Percentiles rank a stretch among this genome's conserved stretches.
Evolutionary conservation across 1,140 invertebrate species (phyloP).

Genomic region (Tetramorium simillimum): DNA sequence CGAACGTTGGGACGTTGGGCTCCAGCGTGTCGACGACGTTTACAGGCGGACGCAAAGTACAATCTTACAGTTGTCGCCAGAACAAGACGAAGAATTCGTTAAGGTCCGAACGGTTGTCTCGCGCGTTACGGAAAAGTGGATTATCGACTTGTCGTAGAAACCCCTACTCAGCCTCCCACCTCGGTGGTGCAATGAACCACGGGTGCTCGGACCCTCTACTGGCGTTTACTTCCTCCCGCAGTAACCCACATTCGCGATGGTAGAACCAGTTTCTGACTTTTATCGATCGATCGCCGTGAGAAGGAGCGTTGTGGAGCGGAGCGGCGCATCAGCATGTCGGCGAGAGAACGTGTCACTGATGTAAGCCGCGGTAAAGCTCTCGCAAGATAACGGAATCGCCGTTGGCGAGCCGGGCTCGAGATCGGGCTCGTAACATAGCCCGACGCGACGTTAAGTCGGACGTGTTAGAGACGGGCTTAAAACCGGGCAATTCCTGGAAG

Average conservation of each 20-base stretch:
- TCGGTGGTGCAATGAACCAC: constrained; percentile 40
- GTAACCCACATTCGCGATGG: constrained; percentile 56
- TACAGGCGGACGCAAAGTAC: too few species aligned
- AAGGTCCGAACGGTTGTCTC: constrained; percentile 7
- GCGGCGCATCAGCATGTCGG: constrained; percentile 30
- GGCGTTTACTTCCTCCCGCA: constrained; percentile 42
- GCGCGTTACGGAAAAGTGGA: constrained; percentile 49
- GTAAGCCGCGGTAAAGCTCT: constrained; percentile 37
- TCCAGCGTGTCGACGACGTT: neutral
- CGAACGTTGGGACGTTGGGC: neutral
- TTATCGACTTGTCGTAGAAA: constrained; percentile 60
- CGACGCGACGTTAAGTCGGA: constrained; percentile 38
- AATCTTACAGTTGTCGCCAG: neutral
- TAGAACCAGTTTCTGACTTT: constrained; percentile 59
- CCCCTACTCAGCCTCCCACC: constrained; percentile 4
- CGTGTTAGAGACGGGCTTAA: constrained; percentile 29
- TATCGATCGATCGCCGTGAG: constrained; percentile 63
- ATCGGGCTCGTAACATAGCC: constrained; percentile 40
- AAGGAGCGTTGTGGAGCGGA: constrained; percentile 29
- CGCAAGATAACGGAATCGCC: constrained; percentile 61
- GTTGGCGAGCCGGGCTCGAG: constrained; percentile 40
- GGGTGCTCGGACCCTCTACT: constrained; percentile 24
- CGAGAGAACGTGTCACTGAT: constrained; percentile 39
- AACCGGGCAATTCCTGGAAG: constrained; percentile 39
- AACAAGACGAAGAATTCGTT: constrained; percentile 38